Evolutionary conservation across 2,888 invertebrate genomes (phyloP).

Genomic region (Crematogaster levior): DNA sequence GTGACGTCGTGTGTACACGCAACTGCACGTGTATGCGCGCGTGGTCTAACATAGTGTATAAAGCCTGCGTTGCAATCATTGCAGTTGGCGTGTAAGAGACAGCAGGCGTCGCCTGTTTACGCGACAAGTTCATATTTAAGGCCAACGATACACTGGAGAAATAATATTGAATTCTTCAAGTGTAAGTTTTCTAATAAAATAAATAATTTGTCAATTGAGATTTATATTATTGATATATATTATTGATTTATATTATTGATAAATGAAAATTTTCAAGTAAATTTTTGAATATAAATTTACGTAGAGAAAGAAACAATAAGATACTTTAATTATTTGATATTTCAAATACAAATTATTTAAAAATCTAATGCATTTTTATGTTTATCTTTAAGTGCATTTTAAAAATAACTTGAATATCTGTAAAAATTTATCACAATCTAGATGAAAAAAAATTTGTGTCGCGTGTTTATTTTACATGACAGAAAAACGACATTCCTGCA

Average conservation of each 20-base stretch:
- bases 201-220: too few species aligned
- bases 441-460: not conserved
- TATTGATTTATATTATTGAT: too few species aligned
- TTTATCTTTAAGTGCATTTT: not conserved
- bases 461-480: not conserved
- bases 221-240: too few species aligned
- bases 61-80: constrained; percentile 24
- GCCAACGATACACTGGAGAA: constrained; percentile 8
- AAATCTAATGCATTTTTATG: not conserved
- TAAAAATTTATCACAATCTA: not conserved
- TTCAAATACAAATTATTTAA: not conserved
- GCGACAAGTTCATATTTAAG: constrained; percentile 51
- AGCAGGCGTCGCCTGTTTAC: constrained; percentile 46
- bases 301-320: not conserved
- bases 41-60: constrained; percentile 60
- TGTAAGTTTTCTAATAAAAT: constrained; percentile 19
- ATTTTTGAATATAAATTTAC: constrained; percentile 1
- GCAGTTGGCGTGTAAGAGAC: constrained; percentile 43
- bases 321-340: not conserved
- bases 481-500: not conserved
- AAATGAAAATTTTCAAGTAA: not conserved
- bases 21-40: constrained; percentile 55
- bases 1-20: constrained; percentile 65
- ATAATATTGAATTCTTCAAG: constrained; percentile 16
- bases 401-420: not conserved